Evolutionary conservation across 2,888 invertebrate species (phyloP), one percentile per base, ranked within the genome.

Genomic region (Phalera bucephala): DNA sequence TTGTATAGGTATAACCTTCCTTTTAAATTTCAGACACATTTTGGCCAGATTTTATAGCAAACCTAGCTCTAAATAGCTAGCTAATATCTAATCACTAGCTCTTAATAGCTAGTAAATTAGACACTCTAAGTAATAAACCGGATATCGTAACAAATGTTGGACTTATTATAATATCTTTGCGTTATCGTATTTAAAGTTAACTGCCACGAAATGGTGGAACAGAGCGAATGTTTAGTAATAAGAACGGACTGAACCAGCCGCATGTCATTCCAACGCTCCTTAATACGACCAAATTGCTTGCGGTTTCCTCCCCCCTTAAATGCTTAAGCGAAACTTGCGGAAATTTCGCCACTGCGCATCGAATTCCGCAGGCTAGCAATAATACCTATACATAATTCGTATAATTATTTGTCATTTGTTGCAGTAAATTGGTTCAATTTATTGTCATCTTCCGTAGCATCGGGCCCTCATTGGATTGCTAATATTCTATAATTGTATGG

Each of bases 201-300:
- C 47, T 44, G 52, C 48, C 50, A 61, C 63, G 59, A 64, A 63
- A 63, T 63, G 63, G 56, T 45, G 45, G 51, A 46, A 53, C 40
- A 47, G 45, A 37, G 53, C 38, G 36, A 36, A 44, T 49, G 39
- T 22, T 22, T 64, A 71, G 67, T 69, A 65, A 69, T 65, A 64
- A 62, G 63, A 64, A 51, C 45, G 52, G 52, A 57, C 60, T 52
- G 47, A 67, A 54, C 66, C 59, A 52, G 72, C 73, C 72, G 66
- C 72, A 74, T 71, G 64, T 59, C 65, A 61, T 71, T 75, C 72
- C 61, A 65, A 55, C 62, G 70, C 72, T 70, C 60, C 67, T 61
- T 43, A 59, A 71, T 67, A 68, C 68, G 41, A 45, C 45, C 49
- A 78, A 80, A 83, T 81, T 27, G 73, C 55, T 47, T 83, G 82